phyloP scores from a whole-genome alignment of 2,113 vertebrate species.

The Myiopsitta monachus region DNA sequence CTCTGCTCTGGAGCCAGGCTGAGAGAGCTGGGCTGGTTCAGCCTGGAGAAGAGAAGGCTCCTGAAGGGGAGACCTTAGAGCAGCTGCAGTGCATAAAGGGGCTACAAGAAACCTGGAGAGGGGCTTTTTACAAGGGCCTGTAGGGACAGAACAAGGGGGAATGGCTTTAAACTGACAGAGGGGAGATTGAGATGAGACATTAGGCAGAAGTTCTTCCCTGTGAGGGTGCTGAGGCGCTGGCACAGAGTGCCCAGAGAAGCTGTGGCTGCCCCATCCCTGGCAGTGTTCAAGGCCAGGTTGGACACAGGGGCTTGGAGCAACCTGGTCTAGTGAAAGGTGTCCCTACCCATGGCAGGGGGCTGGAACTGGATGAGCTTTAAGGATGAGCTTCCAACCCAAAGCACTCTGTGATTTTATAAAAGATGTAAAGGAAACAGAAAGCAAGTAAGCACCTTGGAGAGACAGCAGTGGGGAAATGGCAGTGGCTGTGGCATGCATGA shows the following conservation, averaged over 20 bases:
- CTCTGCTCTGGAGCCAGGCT: not conserved
- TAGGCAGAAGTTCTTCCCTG: too few species aligned
- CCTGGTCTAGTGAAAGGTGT: not conserved
- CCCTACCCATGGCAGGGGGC: rapidly evolving
- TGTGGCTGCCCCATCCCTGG: not conserved
- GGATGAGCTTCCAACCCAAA: not conserved
- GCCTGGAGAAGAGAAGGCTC: not conserved
- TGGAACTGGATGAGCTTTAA: not conserved
- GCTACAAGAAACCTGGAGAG: too few species aligned
- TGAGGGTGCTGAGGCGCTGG: too few species aligned
- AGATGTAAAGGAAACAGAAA: not conserved
- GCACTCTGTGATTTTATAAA: not conserved
- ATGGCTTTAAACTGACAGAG: too few species aligned
- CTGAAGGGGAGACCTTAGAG: too few species aligned
- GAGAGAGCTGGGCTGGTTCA: not conserved
- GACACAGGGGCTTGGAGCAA: not conserved
- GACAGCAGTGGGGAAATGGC: not conserved
- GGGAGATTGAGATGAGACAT: too few species aligned
- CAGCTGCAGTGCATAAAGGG: too few species aligned
- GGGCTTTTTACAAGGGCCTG: too few species aligned
- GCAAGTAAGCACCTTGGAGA: not conserved
- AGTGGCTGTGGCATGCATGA: not conserved
- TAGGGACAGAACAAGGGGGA: too few species aligned
- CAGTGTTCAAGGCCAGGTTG: not conserved
- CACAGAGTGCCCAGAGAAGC: too few species aligned